Evolutionary conservation across 2,113 vertebrate genomes (phyloP), one percentile per base, ranked within the genome.

Genomic region (Etia nguti): DNA sequence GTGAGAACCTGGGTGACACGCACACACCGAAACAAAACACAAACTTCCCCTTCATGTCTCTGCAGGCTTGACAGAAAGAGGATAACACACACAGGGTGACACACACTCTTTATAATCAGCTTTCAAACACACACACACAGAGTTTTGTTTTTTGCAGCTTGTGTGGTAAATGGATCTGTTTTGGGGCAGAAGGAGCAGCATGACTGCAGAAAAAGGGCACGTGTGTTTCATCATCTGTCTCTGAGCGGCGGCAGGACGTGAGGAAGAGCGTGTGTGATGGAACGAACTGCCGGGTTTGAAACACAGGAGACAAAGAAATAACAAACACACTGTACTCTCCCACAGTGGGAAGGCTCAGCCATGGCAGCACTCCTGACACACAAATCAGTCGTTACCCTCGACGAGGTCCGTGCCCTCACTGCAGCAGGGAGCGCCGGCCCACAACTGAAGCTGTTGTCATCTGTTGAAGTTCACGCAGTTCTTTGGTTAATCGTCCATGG

Each of bases 161-260:
- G 89, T 87, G 87, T 77, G 83, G 85, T 83, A 83, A 70, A 89
- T 90, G 2, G 60, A 62, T 86, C 41, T 50, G 55, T 48, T 82
- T 60, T 22, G 62, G 15, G 26, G 22, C n/a, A 20, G 18, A 82
- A 41, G 56, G 26, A 81, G 15, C 26, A 80, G 65, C 54, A 13
- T 52, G 22, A 65, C 43, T 70, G 26, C 31, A 34, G 26, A 52
- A 31, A 48, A 24, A 15, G n/a, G 5, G 4, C 73, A 50, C 65
- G 59, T 70, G 50, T 50, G 50, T 81, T 56, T 89, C 12, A 22
- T 81, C 46, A 22, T 75, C 26, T 77, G 18, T 65, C 29, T 48
- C 18, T 2, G 4, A 77, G 55, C 46, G 60, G 56, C 56, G 16
- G 75, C 54, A 36, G 56, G 84, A 83, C 34, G 4, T 56, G 85